These are phyloP conservation scores for Maccullochella peelii DNA, from an alignment of 2,113 vertebrate species.

Conservation along the genomic window DNA sequence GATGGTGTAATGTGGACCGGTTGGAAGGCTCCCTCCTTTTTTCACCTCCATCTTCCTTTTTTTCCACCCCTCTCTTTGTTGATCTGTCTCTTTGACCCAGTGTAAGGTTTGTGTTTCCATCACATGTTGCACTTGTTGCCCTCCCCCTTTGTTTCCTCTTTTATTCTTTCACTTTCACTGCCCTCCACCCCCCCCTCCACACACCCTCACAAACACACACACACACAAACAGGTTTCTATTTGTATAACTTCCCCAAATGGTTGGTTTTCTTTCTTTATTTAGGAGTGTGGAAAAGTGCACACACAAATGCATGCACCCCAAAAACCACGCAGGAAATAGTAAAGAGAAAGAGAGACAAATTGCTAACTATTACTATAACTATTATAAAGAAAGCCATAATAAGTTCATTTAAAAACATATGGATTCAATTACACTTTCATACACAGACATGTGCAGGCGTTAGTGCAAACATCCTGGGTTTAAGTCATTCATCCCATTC, in stretches of 20 bases:
- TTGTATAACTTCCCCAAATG: neutral
- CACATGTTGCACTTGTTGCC: slow-evolving; percentile 39
- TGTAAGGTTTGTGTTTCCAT: slow-evolving; percentile 51
- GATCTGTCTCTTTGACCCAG: slow-evolving; percentile 15
- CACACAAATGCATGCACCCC: neutral
- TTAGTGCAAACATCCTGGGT: neutral
- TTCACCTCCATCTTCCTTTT: slow-evolving; percentile 37
- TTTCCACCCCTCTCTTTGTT: slow-evolving; percentile 60
- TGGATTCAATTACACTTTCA: neutral
- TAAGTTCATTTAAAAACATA: neutral
- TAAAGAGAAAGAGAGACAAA: neutral
- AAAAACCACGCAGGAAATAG: neutral
- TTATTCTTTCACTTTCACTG: neutral
- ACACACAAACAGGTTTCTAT: neutral
- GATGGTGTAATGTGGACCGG: neutral
- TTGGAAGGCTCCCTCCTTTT: slow-evolving; percentile 24
- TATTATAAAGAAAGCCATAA: neutral
- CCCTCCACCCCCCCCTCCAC: neutral
- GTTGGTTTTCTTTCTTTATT: neutral
- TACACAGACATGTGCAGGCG: neutral
- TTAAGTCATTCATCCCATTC: neutral
- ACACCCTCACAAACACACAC: neutral
- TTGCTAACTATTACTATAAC: too few species aligned
- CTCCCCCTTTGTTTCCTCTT: slow-evolving; percentile 16
- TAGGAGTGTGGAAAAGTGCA: neutral